These are phyloP conservation scores for Tetropium fuscum DNA, from an alignment of 2,888 invertebrate species.

Conservation along the genomic window DNA sequence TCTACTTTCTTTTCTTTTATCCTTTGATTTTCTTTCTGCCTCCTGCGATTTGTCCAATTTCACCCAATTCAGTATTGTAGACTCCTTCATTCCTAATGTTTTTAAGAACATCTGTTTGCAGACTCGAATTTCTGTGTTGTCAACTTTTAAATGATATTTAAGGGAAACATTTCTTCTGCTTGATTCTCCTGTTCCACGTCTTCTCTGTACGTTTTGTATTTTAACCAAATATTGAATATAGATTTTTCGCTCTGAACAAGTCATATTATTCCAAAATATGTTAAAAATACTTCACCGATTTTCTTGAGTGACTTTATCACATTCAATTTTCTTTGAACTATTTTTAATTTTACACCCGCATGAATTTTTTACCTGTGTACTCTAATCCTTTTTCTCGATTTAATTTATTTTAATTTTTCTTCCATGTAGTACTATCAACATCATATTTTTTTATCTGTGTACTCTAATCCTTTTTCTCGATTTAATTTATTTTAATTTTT, in stretches of 20 bases:
- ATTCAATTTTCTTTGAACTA: too few species aligned
- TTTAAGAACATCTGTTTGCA: conserved; percentile 17
- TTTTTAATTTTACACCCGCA: too few species aligned
- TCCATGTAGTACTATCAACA: too few species aligned
- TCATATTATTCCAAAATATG: background rate
- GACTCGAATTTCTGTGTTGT: conserved; percentile 5
- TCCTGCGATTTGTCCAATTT: too few species aligned
- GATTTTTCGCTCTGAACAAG: conserved; percentile 8
- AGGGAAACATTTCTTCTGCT: conserved; percentile 6
- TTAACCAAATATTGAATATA: background rate
- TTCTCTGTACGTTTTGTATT: background rate
- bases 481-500: too few species aligned
- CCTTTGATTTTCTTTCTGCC: too few species aligned
- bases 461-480: too few species aligned
- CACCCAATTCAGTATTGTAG: conserved; percentile 15
- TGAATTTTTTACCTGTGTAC: too few species aligned
- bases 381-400: too few species aligned
- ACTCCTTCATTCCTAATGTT: conserved; percentile 14
- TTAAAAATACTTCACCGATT: background rate
- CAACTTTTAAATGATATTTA: conserved; percentile 17
- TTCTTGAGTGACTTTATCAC: background rate
- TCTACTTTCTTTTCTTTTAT: too few species aligned
- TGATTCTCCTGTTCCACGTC: conserved; percentile 4
- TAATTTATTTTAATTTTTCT: too few species aligned
- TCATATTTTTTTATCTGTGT: too few species aligned